Conservation (phyloP, 2,113 vertebrate species). For the Paralichthys olivaceus region DNA sequence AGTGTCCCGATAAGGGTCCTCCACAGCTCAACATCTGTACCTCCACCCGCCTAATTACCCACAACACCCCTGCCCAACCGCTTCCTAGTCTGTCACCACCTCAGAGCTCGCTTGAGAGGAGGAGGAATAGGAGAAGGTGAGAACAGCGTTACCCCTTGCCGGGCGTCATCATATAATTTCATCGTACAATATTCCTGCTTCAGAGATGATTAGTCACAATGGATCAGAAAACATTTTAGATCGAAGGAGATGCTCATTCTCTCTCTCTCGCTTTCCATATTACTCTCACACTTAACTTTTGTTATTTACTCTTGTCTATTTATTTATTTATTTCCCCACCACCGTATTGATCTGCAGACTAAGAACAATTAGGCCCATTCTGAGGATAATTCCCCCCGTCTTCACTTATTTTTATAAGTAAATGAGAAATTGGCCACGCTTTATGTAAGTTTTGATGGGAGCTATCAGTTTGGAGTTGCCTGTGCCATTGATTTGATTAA, state of each 20-base stretch:
- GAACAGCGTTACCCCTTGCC: slow-evolving; percentile 23
- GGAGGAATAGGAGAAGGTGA: slow-evolving; percentile 53
- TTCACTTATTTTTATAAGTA: slow-evolving; percentile 80
- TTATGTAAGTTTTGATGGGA: slow-evolving; percentile 91
- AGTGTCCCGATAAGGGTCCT: slow-evolving; percentile 84
- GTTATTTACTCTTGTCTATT: slow-evolving; percentile 40
- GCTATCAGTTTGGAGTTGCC: slow-evolving; percentile 93
- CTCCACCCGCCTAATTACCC: slow-evolving; percentile 89
- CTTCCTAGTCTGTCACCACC: slow-evolving; percentile 85
- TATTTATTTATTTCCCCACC: slow-evolving; percentile 46
- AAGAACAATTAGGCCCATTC: slow-evolving; percentile 80
- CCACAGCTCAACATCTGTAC: slow-evolving; percentile 90
- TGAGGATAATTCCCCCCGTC: slow-evolving; percentile 78
- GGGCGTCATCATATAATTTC: slow-evolving; percentile 25
- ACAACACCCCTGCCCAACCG: slow-evolving; percentile 76
- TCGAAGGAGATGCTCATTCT: slow-evolving; percentile 13
- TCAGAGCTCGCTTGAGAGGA: slow-evolving; percentile 60
- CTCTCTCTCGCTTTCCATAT: slow-evolving; percentile 9
- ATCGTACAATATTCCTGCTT: neutral
- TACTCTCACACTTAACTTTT: slow-evolving; percentile 66
- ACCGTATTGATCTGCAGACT: slow-evolving; percentile 77
- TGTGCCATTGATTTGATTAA: slow-evolving; percentile 99
- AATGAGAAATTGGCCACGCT: slow-evolving; percentile 84
- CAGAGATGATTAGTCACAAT: neutral
- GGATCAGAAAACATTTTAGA: neutral